A percentile compares a stretch with the other conserved stretches of the same genome.
These are phyloP conservation scores for Delichon dasypus DNA, from an alignment of 2,797 vertebrate species.

Conservation along the genomic window DNA sequence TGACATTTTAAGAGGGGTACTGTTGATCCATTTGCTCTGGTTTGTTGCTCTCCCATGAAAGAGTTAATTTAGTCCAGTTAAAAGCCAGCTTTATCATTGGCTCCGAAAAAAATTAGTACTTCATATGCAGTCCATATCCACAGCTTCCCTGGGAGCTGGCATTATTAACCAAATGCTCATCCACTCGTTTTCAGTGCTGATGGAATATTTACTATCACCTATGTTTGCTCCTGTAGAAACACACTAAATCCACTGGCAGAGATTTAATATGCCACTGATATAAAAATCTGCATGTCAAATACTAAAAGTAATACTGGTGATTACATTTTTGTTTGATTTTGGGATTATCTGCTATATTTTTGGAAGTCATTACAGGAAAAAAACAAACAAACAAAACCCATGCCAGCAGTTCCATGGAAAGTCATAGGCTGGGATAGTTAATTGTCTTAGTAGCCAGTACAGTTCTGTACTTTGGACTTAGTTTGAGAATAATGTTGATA, in stretches of 20 bases:
- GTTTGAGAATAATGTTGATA: background rate
- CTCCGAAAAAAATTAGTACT: background rate
- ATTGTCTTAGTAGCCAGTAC: background rate
- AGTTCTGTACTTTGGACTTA: background rate
- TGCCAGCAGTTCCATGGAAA: background rate
- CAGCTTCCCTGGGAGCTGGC: background rate
- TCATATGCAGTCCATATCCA: background rate
- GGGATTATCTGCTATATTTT: background rate
- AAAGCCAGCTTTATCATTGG: slow-evolving; percentile 17
- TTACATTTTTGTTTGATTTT: background rate
- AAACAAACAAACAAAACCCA: background rate
- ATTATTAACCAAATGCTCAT: background rate
- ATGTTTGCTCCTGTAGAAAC: background rate
- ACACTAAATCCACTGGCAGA: background rate
- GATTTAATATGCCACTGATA: background rate
- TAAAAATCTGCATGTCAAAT: background rate
- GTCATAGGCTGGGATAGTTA: background rate
- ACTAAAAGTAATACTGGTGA: background rate
- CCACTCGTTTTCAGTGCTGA: background rate
- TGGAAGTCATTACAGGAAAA: background rate
- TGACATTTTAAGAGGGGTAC: slow-evolving; percentile 43
- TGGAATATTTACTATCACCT: background rate
- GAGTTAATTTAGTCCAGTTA: slow-evolving; percentile 20
- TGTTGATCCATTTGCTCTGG: slow-evolving; percentile 49
- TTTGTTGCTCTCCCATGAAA: slow-evolving; percentile 48